These are phyloP conservation scores for Oryctes rhinoceros DNA, from an alignment of 1,140 invertebrate genomes.

Conservation along the genomic window DNA sequence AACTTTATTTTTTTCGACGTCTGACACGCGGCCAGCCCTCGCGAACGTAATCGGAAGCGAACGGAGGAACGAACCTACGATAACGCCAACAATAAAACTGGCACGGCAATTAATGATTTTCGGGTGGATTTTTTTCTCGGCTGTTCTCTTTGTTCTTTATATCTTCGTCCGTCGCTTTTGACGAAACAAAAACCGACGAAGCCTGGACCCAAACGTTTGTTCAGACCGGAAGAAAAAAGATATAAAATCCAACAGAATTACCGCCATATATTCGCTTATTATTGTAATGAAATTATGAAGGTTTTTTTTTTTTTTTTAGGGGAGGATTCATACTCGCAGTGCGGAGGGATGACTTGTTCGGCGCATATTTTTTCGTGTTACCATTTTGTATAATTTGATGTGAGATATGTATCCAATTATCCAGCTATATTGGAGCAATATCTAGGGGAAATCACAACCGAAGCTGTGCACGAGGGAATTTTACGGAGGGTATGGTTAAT, in stretches of 20 bases:
- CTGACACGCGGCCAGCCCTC: not conserved
- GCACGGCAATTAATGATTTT: slow-evolving; percentile 2
- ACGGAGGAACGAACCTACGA: not conserved
- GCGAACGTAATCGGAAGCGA: not conserved
- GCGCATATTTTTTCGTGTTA: not conserved
- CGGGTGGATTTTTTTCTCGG: not conserved
- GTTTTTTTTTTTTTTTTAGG: not conserved
- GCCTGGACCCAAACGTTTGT: not conserved
- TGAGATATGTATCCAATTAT: slow-evolving; percentile 14
- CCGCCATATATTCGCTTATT: slow-evolving; percentile 5
- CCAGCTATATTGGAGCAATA: not conserved
- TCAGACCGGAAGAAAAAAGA: not conserved
- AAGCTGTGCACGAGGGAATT: not conserved
- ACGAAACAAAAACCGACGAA: not conserved
- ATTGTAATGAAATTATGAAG: slow-evolving; percentile 14
- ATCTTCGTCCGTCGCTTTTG: not conserved
- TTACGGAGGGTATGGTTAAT: not conserved
- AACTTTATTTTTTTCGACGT: not conserved
- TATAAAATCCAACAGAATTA: slow-evolving; percentile 6
- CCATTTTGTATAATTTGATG: slow-evolving; percentile 4
- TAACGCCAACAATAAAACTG: slow-evolving; percentile 18
- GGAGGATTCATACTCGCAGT: not conserved
- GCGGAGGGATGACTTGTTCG: not conserved
- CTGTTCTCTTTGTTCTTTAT: not conserved
- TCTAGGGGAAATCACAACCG: not conserved